Evolutionary conservation across 2,797 vertebrate species (phyloP), one percentile per base, ranked within the genome.

Genomic region (Takifugu rubripes): DNA sequence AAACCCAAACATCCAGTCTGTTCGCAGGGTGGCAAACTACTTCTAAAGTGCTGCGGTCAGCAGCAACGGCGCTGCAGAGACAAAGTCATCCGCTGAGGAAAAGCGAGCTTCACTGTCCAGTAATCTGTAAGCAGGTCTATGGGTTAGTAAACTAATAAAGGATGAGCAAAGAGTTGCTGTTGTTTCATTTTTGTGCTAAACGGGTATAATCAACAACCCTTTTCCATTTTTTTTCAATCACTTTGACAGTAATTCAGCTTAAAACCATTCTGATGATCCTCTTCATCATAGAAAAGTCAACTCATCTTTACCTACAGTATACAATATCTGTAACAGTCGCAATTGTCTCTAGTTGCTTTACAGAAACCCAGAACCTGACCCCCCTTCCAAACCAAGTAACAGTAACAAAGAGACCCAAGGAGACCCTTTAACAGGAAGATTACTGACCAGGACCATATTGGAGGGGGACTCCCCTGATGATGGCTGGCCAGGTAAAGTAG

Each of bases 21-120:
- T 96, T 65, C 84, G 93, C 65, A 92, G 93, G 72, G 91, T 95
- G 14, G 82, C 94, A 76, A 96, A 95, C 90, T 96, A 94, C 87
- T 95, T 94, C 84, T 95, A 92, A 68, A 42, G 15, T 55, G 45
- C 6, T 49, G 52, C 49, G 0, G 55, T 65, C 54, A 12, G 40
- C 11, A 62, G 67, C 66, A 69, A 55, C 8, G 14, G 36, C 64
- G 49, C 54, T 16, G 70, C 64, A 55, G 46, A 62, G 29, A 46
- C 27, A 11, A 46, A 1, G 54, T 54, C 68, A 49, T 44, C 58
- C 49, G 16, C 7, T 0, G 43, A 45, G 49, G 62, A 31, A 4
- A 66, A 57, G 49, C 60, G 51, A 54, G 3, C 50, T 53, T 25
- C 61, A n/a, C 54, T 50, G 43, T 64, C 54, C n/a, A 56, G 25